Percentiles rank a stretch among this genome's conserved stretches.
Evolutionary conservation across 2,888 invertebrate species (phyloP).

Genomic region (Hydropsyche betteni): DNA sequence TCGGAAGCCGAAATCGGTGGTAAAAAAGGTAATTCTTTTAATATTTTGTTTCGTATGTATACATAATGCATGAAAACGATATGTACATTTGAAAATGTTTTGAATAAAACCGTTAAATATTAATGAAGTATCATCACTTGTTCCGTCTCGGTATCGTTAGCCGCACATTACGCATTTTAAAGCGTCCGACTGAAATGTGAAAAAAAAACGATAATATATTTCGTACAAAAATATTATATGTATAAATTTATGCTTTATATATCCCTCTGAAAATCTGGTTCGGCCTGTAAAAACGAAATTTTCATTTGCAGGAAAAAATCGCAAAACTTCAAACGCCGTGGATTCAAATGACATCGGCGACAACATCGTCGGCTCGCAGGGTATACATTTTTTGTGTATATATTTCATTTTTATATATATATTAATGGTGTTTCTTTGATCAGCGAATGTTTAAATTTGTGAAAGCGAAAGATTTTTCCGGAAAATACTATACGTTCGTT

Average conservation of each 20-base stretch:
- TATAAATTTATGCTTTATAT: not conserved
- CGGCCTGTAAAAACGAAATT: not conserved
- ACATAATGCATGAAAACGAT: not conserved
- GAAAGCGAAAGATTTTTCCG: conserved; percentile 14
- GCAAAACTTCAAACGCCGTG: conserved; percentile 45
- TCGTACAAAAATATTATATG: not conserved
- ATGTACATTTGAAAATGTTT: conserved; percentile 5
- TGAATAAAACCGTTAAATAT: not conserved
- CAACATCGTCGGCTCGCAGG: conserved; percentile 44
- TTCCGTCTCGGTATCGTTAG: too few species aligned
- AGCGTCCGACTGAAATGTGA: too few species aligned
- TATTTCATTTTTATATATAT: conserved; percentile 3
- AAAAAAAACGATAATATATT: too few species aligned
- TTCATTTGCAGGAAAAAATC: conserved; percentile 47
- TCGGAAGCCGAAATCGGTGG: conserved; percentile 37
- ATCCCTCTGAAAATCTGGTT: too few species aligned
- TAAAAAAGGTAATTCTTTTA: conserved; percentile 44
- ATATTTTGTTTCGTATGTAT: too few species aligned
- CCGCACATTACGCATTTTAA: too few species aligned
- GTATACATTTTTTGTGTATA: conserved; percentile 30
- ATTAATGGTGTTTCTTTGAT: conserved; percentile 34
- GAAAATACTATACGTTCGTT: conserved; percentile 10
- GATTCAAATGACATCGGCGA: conserved; percentile 48
- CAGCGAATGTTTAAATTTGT: conserved; percentile 21
- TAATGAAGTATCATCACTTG: too few species aligned